Evolutionary conservation across 2,888 invertebrate species (phyloP).

Genomic region (Hartigia nigra): DNA sequence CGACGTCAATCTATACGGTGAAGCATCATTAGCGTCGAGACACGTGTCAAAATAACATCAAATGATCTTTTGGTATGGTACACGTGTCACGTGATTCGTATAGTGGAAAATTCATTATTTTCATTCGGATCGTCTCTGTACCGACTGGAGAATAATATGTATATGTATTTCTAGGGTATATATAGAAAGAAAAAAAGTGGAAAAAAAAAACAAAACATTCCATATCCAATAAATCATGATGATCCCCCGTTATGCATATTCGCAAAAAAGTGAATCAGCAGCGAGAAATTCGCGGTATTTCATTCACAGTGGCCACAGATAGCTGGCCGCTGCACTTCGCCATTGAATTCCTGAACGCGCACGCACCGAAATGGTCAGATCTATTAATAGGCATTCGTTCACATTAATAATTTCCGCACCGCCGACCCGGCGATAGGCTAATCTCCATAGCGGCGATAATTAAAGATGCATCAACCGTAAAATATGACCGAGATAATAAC

Average conservation of each 20-base stretch:
- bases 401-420: background rate
- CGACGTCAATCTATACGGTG: background rate
- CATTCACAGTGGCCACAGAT: constrained; percentile 1
- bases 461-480: constrained; percentile 7
- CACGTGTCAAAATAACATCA: background rate
- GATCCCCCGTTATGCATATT: background rate
- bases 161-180: too few relatives aligned
- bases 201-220: background rate
- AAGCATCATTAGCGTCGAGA: background rate
- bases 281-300: constrained; percentile 4
- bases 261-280: background rate
- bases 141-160: too few relatives aligned
- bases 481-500: background rate
- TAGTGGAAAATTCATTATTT: background rate
- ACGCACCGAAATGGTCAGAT: constrained; percentile 5
- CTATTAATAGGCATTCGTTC: constrained; percentile 11
- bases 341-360: constrained; percentile 6
- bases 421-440: background rate
- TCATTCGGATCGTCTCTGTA: background rate
- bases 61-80: background rate
- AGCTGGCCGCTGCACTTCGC: background rate
- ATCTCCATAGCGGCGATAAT: constrained; percentile 1
- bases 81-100: background rate
- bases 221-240: background rate
- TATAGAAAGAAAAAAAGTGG: background rate